phyloP scores from a whole-genome alignment of 2,113 vertebrate species.

The Semicossyphus pulcher region DNA sequence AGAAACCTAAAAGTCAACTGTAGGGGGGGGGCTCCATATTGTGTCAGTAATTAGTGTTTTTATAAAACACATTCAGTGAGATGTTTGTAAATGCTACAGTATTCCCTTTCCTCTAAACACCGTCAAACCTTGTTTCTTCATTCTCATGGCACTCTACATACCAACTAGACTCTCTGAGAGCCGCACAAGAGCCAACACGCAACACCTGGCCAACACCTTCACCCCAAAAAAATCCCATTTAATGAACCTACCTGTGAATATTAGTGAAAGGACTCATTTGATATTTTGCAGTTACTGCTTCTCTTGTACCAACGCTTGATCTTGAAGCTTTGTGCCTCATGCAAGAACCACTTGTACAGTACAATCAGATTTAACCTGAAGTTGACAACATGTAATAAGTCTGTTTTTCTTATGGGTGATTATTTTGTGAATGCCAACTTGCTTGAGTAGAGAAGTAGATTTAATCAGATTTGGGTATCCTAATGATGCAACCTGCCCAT shows the following conservation, averaged over 20 bases:
- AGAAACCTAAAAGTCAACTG: slow-evolving; percentile 42
- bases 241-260: slow-evolving; percentile 5
- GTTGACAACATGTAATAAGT: neutral
- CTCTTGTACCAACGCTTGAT: slow-evolving; percentile 18
- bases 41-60: slow-evolving; percentile 38
- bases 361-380: neutral
- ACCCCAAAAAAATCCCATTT: slow-evolving; percentile 5
- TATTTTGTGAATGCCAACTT: neutral
- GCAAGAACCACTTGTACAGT: slow-evolving; percentile 19
- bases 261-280: slow-evolving; percentile 23
- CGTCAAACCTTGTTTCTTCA: slow-evolving; percentile 8
- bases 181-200: neutral
- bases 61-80: slow-evolving; percentile 52
- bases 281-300: slow-evolving; percentile 13
- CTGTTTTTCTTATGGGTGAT: neutral
- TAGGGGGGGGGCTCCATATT: neutral
- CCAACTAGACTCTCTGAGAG: neutral
- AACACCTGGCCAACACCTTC: neutral
- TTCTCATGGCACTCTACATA: slow-evolving; percentile 40
- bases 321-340: slow-evolving; percentile 17
- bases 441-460: neutral
- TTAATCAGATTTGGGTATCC: neutral
- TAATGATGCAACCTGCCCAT: neutral
- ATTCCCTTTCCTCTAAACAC: slow-evolving; percentile 37
- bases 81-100: slow-evolving; percentile 51